A percentile compares a stretch with the other conserved stretches of the same genome.
phyloP scores from a whole-genome alignment of 2,113 vertebrate genomes.

The Brienomyrus longianalis region DNA sequence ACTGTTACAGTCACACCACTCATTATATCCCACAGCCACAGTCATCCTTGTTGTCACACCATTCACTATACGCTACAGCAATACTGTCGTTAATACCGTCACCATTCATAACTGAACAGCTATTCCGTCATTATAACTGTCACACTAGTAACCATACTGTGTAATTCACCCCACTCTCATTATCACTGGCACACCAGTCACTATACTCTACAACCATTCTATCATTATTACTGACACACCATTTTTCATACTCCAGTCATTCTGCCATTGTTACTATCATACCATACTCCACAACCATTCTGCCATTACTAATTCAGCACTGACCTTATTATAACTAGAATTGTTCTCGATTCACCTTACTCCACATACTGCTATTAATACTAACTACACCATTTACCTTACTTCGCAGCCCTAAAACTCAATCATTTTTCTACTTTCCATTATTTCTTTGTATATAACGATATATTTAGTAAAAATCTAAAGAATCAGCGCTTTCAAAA shows the following conservation, averaged over 20 bases:
- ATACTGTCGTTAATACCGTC: neutral
- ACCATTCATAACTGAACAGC: neutral
- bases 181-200: neutral
- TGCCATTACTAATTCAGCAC: too few relatives aligned
- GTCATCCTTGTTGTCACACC: neutral
- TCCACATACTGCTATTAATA: neutral
- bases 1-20: neutral
- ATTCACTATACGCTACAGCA: neutral
- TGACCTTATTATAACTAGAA: neutral
- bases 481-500: neutral
- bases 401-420: neutral
- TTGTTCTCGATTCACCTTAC: neutral
- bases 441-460: neutral
- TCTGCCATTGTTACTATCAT: too few relatives aligned
- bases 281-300: too few relatives aligned
- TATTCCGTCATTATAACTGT: neutral
- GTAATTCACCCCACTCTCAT: too few relatives aligned
- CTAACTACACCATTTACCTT: neutral
- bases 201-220: too few relatives aligned
- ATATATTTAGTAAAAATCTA: neutral
- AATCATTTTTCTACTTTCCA: neutral
- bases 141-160: neutral
- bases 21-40: neutral
- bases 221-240: neutral
- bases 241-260: neutral